Conservation (phyloP, 2,888 invertebrate species). For the Acrobasis suavella region DNA sequence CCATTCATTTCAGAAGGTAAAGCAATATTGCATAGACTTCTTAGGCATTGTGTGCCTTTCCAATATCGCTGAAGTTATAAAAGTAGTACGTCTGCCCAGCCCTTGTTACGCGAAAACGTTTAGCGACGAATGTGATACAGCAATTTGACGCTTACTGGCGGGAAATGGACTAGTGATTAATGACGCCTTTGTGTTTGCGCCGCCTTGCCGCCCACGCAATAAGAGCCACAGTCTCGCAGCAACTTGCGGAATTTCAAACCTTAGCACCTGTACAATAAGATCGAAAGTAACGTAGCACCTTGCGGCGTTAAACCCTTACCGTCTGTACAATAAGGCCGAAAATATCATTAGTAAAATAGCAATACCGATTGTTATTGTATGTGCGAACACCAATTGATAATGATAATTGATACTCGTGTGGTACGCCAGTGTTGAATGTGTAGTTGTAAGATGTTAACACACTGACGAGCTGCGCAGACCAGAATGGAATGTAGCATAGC, state of each 20-base stretch:
- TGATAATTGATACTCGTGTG: conserved; percentile 13
- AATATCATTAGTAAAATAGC: neutral
- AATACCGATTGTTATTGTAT: conserved; percentile 4
- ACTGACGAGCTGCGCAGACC: conserved; percentile 1
- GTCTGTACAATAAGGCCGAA: neutral
- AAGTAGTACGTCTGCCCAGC: neutral
- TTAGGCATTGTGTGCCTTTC: neutral
- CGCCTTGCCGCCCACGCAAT: conserved; percentile 2
- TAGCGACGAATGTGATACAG: conserved; percentile 18
- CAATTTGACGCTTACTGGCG: conserved; percentile 15
- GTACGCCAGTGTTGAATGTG: conserved; percentile 14
- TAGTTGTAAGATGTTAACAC: conserved; percentile 18
- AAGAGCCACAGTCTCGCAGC: neutral
- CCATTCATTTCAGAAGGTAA: no score
- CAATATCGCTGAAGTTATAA: neutral
- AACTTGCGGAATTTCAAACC: neutral
- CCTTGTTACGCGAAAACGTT: conserved; percentile 14
- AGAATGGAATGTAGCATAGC: neutral
- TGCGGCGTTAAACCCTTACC: neutral
- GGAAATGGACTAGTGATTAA: conserved; percentile 22
- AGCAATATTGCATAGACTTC: no score
- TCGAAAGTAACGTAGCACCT: neutral
- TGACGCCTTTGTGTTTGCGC: conserved; percentile 11
- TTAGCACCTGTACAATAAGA: neutral
- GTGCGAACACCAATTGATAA: conserved; percentile 18